Conservation (phyloP, 1,140 invertebrate species). For the Drosophila azteca region DNA sequence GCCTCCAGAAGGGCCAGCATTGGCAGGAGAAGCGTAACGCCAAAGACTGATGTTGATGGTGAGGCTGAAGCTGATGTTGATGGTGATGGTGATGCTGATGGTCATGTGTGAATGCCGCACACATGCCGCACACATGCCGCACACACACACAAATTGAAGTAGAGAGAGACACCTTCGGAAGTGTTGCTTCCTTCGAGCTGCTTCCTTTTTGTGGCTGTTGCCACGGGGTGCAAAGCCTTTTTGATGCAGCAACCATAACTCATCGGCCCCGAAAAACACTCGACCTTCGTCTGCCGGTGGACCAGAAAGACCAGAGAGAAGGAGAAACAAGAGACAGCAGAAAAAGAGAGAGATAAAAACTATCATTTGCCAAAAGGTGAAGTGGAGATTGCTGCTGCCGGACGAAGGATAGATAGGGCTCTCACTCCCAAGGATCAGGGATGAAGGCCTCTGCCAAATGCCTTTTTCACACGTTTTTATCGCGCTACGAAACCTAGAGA, state of each 20-base stretch:
- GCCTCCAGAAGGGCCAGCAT: not conserved
- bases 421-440: slow-evolving; percentile 7
- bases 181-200: slow-evolving; percentile 5
- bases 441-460: slow-evolving; percentile 64
- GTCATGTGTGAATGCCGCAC: slow-evolving; percentile 51
- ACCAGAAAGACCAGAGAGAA: slow-evolving; percentile 46
- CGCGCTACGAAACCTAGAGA: slow-evolving; percentile 38
- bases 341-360: slow-evolving; percentile 62
- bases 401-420: slow-evolving; percentile 26
- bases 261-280: slow-evolving; percentile 64
- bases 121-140: slow-evolving; percentile 17
- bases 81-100: slow-evolving; percentile 58
- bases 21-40: slow-evolving; percentile 26
- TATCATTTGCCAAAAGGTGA: slow-evolving; percentile 79
- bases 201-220: slow-evolving; percentile 29
- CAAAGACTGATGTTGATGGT: slow-evolving; percentile 64
- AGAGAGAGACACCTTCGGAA: slow-evolving; percentile 36
- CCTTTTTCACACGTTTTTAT: slow-evolving; percentile 79
- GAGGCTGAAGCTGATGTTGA: slow-evolving; percentile 10
- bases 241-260: slow-evolving; percentile 78
- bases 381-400: slow-evolving; percentile 44
- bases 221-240: slow-evolving; percentile 54
- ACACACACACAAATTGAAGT: slow-evolving; percentile 7
- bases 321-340: no score
- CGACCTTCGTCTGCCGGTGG: slow-evolving; percentile 45